Percentiles rank a stretch among this genome's conserved stretches.
Conservation (phyloP, 2,113 vertebrate species). For the Columbina picui region DNA sequence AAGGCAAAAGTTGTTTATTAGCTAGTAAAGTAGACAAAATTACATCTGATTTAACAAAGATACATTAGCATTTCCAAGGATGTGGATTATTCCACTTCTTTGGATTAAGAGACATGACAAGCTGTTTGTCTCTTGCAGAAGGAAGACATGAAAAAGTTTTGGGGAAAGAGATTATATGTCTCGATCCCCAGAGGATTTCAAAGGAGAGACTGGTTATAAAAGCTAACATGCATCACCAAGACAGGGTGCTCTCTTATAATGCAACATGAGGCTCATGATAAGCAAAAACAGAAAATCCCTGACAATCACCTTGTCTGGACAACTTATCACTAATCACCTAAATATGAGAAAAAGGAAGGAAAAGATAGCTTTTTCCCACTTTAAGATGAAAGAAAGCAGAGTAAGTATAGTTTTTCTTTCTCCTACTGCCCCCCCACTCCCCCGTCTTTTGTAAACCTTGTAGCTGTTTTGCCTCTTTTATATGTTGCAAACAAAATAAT, state of each 20-base stretch:
- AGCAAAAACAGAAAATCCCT: not conserved
- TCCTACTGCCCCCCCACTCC: accelerated
- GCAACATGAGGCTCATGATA: not conserved
- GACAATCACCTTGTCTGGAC: not conserved
- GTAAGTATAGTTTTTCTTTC: not conserved
- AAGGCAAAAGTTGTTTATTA: not conserved
- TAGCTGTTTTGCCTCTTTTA: not conserved
- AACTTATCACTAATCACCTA: not conserved
- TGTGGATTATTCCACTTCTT: not conserved
- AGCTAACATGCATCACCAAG: not conserved
- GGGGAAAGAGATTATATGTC: not conserved
- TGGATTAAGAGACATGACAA: not conserved
- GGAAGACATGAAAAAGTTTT: not conserved
- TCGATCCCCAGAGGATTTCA: not conserved
- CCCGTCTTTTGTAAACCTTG: not conserved
- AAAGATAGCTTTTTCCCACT: not conserved
- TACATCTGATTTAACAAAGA: not conserved
- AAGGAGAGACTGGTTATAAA: not conserved
- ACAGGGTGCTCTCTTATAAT: not conserved
- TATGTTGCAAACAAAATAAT: not conserved
- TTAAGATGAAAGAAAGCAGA: not conserved
- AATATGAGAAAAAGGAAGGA: not conserved
- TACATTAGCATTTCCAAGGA: not conserved
- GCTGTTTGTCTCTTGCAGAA: not conserved
- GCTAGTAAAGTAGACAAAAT: not conserved